Base-by-base conservation (phyloP, 2,888 invertebrate genomes). In the Andrena haemorrhoa region DNA sequence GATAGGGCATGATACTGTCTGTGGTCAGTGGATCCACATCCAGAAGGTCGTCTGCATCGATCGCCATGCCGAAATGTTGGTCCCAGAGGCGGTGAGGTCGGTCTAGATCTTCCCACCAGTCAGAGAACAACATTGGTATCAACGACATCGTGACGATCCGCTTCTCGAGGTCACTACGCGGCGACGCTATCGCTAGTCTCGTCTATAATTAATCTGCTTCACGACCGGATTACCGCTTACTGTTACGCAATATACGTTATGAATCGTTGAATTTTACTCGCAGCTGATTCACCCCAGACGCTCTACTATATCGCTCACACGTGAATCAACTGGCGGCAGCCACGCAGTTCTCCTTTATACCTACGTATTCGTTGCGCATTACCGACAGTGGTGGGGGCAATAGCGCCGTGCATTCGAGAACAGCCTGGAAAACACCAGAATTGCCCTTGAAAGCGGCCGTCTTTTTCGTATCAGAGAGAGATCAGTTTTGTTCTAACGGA, bases 91-190 rank as follows among this genome's bases (percentile, higher is more conserved):
- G 95, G 68, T 97, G 97, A 12, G 97, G 97, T 84, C 97, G 95
- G 29, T 95, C 96, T 92, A 95, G 95, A 90, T 97, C 97, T 92
- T 97, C 97, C 97, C 97, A 97, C 97, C 97, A 97, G 93, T 97
- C 97, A 85, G 97, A 97, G 94, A 97, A 97, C 94, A 97, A 94
- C 94, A 97, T 95, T 85, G 97, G 97, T 88, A 97, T 96, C 94
- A 97, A 95, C 92, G 97, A 97, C 97, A 97, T 97, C 95, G 95
- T 87, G 5, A 8, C 56, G 35, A 47, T 6, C 64, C 53, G 1
- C n/a, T 23, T 16, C 26, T 2, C 4, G n/a, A 29, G 5, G 12
- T 33, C 12, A n/a, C 7, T 8, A 35, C 23, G 16, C 5, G 20
- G 63, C 4, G 5, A 71, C 29, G 2, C 31, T 63, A 7, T 2